phyloP scores from a whole-genome alignment of 2,113 vertebrate species.

The Gulo gulo region DNA sequence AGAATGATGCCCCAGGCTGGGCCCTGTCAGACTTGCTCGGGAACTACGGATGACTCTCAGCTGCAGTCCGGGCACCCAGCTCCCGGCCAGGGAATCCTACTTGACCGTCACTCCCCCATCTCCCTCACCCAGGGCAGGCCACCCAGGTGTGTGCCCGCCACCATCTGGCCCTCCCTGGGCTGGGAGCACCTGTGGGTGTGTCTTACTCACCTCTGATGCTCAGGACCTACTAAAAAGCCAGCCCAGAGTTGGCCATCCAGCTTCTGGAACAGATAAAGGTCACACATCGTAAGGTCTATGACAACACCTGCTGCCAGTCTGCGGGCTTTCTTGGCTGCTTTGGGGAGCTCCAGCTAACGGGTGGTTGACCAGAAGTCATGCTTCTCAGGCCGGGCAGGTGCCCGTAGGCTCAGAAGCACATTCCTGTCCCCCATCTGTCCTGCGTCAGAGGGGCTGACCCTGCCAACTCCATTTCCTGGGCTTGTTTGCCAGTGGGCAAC shows the following conservation, averaged over 20 bases:
- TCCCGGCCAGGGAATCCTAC: not conserved
- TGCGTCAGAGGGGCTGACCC: not conserved
- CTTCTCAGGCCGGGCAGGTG: not conserved
- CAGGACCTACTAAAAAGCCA: not conserved
- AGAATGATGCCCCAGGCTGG: not conserved
- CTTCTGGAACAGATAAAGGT: not conserved
- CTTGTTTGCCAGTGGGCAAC: not conserved
- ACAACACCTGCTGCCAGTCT: not conserved
- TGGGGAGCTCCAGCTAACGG: fast-evolving
- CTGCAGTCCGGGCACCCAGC: not conserved
- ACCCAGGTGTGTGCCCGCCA: not conserved
- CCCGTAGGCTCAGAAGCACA: not conserved
- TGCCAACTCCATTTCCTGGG: not conserved
- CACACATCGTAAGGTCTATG: fast-evolving
- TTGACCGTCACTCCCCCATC: too few species aligned
- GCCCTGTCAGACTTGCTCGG: not conserved
- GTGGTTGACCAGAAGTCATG: not conserved
- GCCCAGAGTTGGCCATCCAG: not conserved
- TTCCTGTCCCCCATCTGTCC: not conserved
- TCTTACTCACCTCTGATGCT: not conserved
- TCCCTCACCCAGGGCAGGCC: fast-evolving
- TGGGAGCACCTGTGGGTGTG: too few species aligned
- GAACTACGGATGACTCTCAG: not conserved
- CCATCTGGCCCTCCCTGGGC: not conserved
- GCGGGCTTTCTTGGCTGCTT: fast-evolving